Conservation (phyloP, 1,140 invertebrate genomes). For the Drosophila mayri region DNA sequence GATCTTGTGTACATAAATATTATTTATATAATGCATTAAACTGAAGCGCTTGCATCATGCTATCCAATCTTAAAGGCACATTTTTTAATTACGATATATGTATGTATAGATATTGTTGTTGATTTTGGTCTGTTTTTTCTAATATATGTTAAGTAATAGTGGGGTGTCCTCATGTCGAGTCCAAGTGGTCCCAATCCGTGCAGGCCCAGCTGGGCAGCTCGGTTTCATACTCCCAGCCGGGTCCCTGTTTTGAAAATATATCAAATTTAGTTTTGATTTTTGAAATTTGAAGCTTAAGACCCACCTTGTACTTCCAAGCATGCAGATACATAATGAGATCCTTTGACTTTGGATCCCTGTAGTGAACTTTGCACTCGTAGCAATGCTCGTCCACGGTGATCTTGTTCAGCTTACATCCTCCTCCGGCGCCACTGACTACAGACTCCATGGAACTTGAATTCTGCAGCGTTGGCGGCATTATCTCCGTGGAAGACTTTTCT, state of each 20-base stretch:
- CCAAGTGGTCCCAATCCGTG: conserved; percentile 89
- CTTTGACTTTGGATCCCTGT: conserved; percentile 94
- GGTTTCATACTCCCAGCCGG: conserved; percentile 95
- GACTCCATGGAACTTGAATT: conserved; percentile 15
- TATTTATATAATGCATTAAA: conserved; percentile 31
- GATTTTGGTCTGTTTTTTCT: conserved; percentile 53
- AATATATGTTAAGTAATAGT: conserved; percentile 9
- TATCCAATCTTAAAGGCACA: conserved; percentile 61
- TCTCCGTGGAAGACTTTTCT: conserved; percentile 29
- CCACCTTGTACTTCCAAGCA: conserved; percentile 94
- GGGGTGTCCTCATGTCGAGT: conserved; percentile 47
- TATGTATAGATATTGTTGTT: conserved; percentile 33
- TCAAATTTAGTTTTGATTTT: not conserved
- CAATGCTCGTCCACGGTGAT: conserved; percentile 94
- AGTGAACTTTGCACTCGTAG: conserved; percentile 96
- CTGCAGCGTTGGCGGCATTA: conserved; percentile 7
- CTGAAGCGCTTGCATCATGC: conserved; percentile 36
- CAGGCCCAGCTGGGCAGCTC: conserved; percentile 94
- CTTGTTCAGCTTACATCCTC: conserved; percentile 87
- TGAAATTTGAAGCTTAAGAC: not conserved
- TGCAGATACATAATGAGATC: conserved; percentile 98
- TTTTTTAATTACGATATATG: conserved; percentile 52
- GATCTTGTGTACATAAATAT: conserved; percentile 38
- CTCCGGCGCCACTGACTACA: not conserved
- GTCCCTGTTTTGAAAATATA: conserved; percentile 87